These are phyloP conservation scores for Diachasma alloeum DNA, from an alignment of 1,140 invertebrate species.

Conservation along the genomic window DNA sequence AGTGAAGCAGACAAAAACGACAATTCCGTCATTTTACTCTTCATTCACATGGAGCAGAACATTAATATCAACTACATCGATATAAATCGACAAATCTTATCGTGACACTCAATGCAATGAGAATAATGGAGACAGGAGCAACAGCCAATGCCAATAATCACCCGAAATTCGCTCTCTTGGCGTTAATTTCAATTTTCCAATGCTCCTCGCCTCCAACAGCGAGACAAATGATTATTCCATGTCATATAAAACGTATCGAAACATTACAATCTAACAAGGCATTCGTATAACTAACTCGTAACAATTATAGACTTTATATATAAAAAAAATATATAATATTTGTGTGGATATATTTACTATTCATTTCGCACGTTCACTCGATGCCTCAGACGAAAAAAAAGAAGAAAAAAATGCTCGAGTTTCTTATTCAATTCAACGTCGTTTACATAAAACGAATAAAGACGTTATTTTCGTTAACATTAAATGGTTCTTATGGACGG, in stretches of 20 bases:
- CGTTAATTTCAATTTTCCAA: not conserved
- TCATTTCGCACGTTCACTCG: conserved; percentile 39
- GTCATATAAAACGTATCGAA: conserved; percentile 41
- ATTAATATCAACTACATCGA: too few species aligned
- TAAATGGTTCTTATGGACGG: conserved; percentile 60
- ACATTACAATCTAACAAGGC: conserved; percentile 53
- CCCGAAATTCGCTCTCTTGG: too few species aligned
- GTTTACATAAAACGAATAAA: conserved; percentile 42
- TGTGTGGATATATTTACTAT: conserved; percentile 36
- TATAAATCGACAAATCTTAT: too few species aligned
- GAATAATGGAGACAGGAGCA: too few species aligned
- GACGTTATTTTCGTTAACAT: conserved; percentile 43
- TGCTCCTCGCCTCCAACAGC: conserved; percentile 45
- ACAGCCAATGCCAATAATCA: too few species aligned
- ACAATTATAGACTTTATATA: conserved; percentile 62
- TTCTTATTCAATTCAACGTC: conserved; percentile 9
- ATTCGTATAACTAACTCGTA: conserved; percentile 50
- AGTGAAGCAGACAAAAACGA: not conserved
- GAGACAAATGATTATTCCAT: conserved; percentile 38
- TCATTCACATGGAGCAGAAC: too few species aligned
- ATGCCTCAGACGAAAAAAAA: not conserved
- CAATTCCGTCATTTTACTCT: not conserved
- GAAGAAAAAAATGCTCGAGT: not conserved
- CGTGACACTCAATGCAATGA: too few species aligned
- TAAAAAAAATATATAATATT: conserved; percentile 50